Percentiles rank a stretch among this genome's conserved stretches.
phyloP scores from a whole-genome alignment of 64 coral and sea anemone genomes.

The Anthopleura sola region DNA sequence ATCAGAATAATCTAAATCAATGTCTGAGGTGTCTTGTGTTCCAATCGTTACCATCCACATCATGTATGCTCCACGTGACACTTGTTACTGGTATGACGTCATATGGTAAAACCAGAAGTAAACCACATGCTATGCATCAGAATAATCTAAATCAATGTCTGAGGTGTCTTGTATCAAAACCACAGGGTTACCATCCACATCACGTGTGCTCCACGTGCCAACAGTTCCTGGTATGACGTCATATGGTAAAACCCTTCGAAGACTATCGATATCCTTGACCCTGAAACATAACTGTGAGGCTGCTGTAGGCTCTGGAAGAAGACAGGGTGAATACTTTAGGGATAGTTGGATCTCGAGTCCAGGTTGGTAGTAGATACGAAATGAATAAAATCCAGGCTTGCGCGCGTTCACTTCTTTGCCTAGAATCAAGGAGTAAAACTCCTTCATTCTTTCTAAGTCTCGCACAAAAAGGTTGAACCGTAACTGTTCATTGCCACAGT shows the following conservation, averaged over 20 bases:
- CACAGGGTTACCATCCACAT: constrained; percentile 72
- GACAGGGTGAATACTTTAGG: constrained; percentile 71
- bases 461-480: constrained; percentile 81
- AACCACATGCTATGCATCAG: neutral
- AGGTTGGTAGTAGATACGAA: constrained; percentile 77
- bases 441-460: constrained; percentile 76
- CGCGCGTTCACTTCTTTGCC: constrained; percentile 37
- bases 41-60: constrained; percentile 67
- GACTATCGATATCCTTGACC: constrained; percentile 27
- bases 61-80: constrained; percentile 72
- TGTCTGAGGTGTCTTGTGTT: constrained; percentile 10
- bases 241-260: constrained; percentile 47
- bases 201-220: constrained; percentile 72
- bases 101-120: constrained; percentile 20
- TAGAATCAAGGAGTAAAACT: constrained; percentile 63
- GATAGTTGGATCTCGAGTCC: constrained; percentile 79
- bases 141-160: neutral
- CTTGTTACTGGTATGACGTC: constrained; percentile 34
- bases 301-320: constrained; percentile 42
- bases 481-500: constrained; percentile 76
- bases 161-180: constrained; percentile 34
- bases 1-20: neutral
- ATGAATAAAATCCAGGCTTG: constrained; percentile 76
- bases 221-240: constrained; percentile 36
- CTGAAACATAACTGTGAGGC: constrained; percentile 44